Percentiles rank a stretch among this genome's conserved stretches.
Conservation (phyloP, 2,888 invertebrate species). For the Pocota personata region DNA sequence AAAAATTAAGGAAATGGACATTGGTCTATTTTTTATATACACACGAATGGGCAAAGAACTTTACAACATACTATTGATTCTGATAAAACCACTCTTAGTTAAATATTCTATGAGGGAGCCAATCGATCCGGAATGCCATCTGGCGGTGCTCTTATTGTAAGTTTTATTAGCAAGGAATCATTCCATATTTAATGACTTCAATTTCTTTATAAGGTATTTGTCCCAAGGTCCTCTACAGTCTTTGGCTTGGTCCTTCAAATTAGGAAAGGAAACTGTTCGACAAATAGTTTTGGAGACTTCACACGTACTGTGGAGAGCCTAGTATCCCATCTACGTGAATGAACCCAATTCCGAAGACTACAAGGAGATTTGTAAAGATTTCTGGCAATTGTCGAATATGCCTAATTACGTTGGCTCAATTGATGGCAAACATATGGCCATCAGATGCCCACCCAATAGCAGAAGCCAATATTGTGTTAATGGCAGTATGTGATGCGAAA, state of each 20-base stretch:
- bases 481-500: not conserved
- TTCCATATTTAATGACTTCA: not conserved
- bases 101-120: too few relatives aligned
- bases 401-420: not conserved
- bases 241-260: too few relatives aligned
- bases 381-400: not conserved
- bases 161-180: not conserved
- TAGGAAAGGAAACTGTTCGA: too few relatives aligned
- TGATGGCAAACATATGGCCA: not conserved
- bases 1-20: too few relatives aligned
- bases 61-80: too few relatives aligned
- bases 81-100: too few relatives aligned
- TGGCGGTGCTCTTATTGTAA: not conserved
- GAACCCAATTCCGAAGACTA: not conserved
- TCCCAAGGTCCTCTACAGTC: not conserved
- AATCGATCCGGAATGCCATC: not conserved
- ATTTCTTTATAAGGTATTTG: not conserved
- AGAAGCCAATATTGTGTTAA: not conserved
- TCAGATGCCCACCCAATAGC: not conserved
- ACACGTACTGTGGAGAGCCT: too few relatives aligned
- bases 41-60: too few relatives aligned
- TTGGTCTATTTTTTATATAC: too few relatives aligned
- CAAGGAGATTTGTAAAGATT: not conserved
- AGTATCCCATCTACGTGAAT: not conserved
- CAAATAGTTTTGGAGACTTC: not conserved